Percentiles rank a stretch among this genome's conserved stretches.
phyloP scores from a whole-genome alignment of 1,140 invertebrate species.

The Rhopalosiphum maidis region DNA sequence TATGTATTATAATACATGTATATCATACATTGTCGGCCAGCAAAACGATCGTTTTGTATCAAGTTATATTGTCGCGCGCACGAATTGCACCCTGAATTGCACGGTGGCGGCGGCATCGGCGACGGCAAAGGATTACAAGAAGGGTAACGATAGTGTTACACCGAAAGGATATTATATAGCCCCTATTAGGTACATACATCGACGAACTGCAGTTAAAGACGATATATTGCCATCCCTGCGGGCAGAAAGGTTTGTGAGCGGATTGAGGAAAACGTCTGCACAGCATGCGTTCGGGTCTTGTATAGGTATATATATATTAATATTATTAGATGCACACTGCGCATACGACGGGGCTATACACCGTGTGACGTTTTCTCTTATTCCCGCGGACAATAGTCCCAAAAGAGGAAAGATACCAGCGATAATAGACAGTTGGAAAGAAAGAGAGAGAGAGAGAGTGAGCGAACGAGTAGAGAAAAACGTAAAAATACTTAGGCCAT shows the following conservation, averaged over 20 bases:
- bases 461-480: not conserved
- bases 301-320: not conserved
- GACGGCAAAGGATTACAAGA: not conserved
- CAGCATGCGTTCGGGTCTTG: slow-evolving; percentile 32
- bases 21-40: not conserved
- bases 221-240: not conserved
- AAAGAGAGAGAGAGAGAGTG: not conserved
- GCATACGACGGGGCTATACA: not conserved
- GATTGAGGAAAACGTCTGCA: not conserved
- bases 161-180: slow-evolving; percentile 29
- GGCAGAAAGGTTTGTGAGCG: not conserved
- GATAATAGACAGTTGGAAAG: not conserved
- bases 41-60: not conserved
- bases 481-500: slow-evolving; percentile 27
- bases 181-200: not conserved
- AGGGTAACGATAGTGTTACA: slow-evolving; percentile 2
- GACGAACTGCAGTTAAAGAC: not conserved
- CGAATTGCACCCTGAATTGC: not conserved
- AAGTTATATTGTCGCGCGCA: not conserved
- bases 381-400: not conserved
- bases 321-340: not conserved
- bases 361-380: slow-evolving; percentile 28
- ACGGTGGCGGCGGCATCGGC: not conserved
- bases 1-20: not conserved
- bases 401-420: not conserved